Percentiles rank a stretch among this genome's conserved stretches.
phyloP scores from a whole-genome alignment of 2,113 vertebrate species.

The Sialia sialis region DNA sequence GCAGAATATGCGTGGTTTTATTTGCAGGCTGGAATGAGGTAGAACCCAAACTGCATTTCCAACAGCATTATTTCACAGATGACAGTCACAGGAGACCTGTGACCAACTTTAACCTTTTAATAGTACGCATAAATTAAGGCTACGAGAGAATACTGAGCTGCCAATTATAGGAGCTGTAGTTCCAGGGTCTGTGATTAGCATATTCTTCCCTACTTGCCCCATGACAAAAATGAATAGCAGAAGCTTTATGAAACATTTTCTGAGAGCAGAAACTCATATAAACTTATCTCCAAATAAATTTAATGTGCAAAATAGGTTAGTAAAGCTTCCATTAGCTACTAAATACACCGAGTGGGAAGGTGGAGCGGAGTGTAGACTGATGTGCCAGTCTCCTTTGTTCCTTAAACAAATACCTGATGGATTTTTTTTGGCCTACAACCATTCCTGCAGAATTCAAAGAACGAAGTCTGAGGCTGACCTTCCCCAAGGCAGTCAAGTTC shows the following conservation, averaged over 20 bases:
- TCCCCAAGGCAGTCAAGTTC: slow-evolving; percentile 17
- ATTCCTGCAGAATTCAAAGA: background rate
- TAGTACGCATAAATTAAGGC: slow-evolving; percentile 14
- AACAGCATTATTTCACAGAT: slow-evolving; percentile 43
- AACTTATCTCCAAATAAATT: background rate
- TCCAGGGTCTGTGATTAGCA: slow-evolving; percentile 24
- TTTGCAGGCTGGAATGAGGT: slow-evolving; percentile 43
- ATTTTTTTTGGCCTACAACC: background rate
- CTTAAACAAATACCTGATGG: background rate
- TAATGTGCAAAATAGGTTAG: background rate
- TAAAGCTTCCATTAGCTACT: background rate
- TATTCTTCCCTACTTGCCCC: background rate
- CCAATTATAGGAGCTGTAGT: slow-evolving; percentile 17
- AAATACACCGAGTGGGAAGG: background rate
- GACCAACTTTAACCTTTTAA: slow-evolving; percentile 49
- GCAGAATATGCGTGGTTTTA: slow-evolving; percentile 42
- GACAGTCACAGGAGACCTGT: slow-evolving; percentile 37
- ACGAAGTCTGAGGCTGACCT: background rate
- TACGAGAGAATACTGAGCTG: slow-evolving; percentile 7
- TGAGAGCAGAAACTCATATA: background rate
- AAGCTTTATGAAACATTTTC: background rate
- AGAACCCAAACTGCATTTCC: slow-evolving; percentile 44
- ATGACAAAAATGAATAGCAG: slow-evolving; percentile 2
- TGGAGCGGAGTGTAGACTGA: background rate
- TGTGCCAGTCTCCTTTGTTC: background rate